Evolutionary conservation across 2,888 invertebrate genomes (phyloP), one percentile per base, ranked within the genome.

Genomic region (Acanthoscelides obtectus): DNA sequence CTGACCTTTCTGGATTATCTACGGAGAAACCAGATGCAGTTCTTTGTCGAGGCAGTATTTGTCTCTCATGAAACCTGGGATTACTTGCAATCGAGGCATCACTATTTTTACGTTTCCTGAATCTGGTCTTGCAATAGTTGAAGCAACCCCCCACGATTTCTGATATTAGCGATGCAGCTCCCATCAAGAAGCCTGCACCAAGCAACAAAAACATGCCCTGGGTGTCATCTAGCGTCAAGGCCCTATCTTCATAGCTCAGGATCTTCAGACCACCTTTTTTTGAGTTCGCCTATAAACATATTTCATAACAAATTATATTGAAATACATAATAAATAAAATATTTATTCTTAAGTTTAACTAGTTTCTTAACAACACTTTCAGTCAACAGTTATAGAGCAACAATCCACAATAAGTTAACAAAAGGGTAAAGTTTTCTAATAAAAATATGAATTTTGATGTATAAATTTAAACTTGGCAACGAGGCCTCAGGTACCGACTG

Each of bases 181-280:
- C 93, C 22, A 92, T 80, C 0, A 91, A 80, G 80, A 92, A 92
- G 0, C 94, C 94, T 66, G 90, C 88, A 4, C 87, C 92, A 76
- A 94, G 86, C 0, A 94, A 86, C 2, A 94, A 84, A 80, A 94
- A 94, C 92, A 94, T 94, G 12, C 94, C 94, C 84, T 93, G 93
- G 0, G 93, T 93, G 75, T 94, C 94, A 79, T 92, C 93, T 27
- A 94, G 85, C 0, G 92, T 91, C n/a, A 94, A 82, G 22, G 92
- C 91, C 74, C 93, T 88, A 81, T 94, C 94, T 83, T 92, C 91
- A 22, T 89, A 87, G 65, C 86, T 83, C 8, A 85, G 77, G 21
- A 86, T 84, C 68, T 87, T 87, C 22, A 90, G 74, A 1, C 86
- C 86, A 5, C 86, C 87, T 1, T 70, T 69, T 27, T 67, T 76